Evolutionary conservation across 2,113 vertebrate genomes (phyloP), one percentile per base, ranked within the genome.

Genomic region (Ibidorhyncha struthersii): DNA sequence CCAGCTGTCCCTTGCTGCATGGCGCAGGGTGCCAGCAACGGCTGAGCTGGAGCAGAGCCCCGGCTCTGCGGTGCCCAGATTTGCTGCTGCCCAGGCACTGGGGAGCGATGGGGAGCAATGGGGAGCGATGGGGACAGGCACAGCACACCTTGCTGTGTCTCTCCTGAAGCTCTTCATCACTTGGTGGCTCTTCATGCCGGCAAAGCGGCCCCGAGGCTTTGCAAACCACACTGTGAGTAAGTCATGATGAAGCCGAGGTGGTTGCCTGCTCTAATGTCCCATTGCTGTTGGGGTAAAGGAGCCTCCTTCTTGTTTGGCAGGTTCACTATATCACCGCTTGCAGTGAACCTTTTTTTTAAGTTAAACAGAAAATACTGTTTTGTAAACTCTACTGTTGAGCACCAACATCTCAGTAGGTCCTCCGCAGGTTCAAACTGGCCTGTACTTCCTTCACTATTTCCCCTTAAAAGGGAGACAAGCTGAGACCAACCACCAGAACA

Each of bases 181-280:
- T 43, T 25, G 17, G 5, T 25, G 43, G 11, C 52, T 86, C 34
- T 53, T 74, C 3, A 12, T 2, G 14, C 18, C 52, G 62, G 23
- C 38, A 65, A 30, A 82, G 29, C 20, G 40, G 38, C 21, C 27
- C 43, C 36, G 50, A 38, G 73, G 74, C 50, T 59, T 72, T 77
- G 40, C 32, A 56, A 76, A 29, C 8, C 23, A 23, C 25, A 29
- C 70, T 19, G 26, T 14, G n/a, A 50, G 30, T 45, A 40, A 59
- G 14, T 38, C 8, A 4, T 1, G 4, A 2, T 27, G 49, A 20
- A 59, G 53, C 23, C 0, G 0, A 59, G 34, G 55, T 20, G 32
- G n/a, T 6, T 90, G 50, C 22, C 36, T 52, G 14, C n/a, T 67
- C 8, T 49, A 6, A 36, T 15, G 34, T 17, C 63, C 70, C 55